Evolutionary conservation across 64 coral and sea anemone species (phyloP), one percentile per base, ranked within the genome.

Genomic region (Hydrozoanthus tunicans): DNA sequence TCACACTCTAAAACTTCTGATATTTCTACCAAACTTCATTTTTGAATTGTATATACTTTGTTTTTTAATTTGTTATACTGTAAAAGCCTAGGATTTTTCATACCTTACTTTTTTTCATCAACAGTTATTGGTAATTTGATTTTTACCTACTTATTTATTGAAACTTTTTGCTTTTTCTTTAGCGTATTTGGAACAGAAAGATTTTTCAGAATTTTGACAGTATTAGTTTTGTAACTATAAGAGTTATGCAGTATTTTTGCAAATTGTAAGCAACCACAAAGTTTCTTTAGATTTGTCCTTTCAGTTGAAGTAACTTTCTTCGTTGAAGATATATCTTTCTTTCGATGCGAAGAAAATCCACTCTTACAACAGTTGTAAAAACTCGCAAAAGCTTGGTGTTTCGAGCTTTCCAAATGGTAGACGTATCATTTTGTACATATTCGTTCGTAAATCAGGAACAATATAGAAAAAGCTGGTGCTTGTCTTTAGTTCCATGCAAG

Each of bases 381-480:
- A 52, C 10, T 73, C 25, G 70, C 64, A 25, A 73, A 23, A 43
- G 84, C 84, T 88, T 88, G 84, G 17, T 17, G 6, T 59, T 7
- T 24, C 68, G 57, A 88, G 67, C 56, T 43, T 88, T 51, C 26
- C 68, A 88, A 60, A 74, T 12, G 13, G 56, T 74, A 60, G 61
- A 73, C 72, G 58, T 73, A 7, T 75, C 20, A 81, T 88, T 88
- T 88, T 88, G 84, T 88, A 88, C 24, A 74, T 61, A 88, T 56
- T 75, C 84, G 51, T 88, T 74, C 84, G 84, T 88, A 62, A 62
- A 74, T 74, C 53, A 15, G 32, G 26, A 56, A 52, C 27, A 59
- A 14, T 15, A 74, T n/a, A 67, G 14, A 23, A 57, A 71, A 6
- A 71, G 7, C 27, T 51, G 32, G 6, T 12, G 9, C 9, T 8